Percentiles rank a stretch among this genome's conserved stretches.
Conservation (phyloP, 2,113 vertebrate species). For the Syngnathus floridae region DNA sequence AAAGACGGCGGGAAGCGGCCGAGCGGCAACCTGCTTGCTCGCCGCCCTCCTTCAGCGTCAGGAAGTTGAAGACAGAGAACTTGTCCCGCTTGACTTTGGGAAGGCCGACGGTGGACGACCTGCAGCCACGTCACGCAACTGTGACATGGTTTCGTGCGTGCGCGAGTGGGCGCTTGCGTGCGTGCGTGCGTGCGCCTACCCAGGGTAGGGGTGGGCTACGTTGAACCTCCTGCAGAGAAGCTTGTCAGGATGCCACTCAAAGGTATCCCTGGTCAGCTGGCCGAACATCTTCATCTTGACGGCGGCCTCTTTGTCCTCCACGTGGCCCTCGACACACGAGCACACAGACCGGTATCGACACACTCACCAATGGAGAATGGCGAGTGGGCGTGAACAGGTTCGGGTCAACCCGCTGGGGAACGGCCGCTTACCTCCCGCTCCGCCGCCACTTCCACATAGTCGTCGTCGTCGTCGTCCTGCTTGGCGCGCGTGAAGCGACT, state of each 20-base stretch:
- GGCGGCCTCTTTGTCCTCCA: conserved; percentile 79
- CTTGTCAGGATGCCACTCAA: conserved; percentile 93
- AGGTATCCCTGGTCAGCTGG: conserved; percentile 82
- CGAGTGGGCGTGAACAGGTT: no score
- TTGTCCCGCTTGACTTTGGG: conserved; percentile 93
- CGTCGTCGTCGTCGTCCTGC: conserved; percentile 70
- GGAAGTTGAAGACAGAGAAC: conserved; percentile 94
- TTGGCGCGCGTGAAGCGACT: conserved; percentile 82
- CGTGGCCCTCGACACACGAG: conserved; percentile 67
- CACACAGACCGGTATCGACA: no score
- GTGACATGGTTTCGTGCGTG: neutral
- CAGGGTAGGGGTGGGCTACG: conserved; percentile 84
- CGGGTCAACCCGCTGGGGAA: no score
- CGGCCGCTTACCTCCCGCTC: conserved; percentile 77
- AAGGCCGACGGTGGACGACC: conserved; percentile 80
- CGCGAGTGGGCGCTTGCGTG: neutral
- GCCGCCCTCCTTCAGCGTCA: conserved; percentile 72
- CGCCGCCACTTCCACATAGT: conserved; percentile 76
- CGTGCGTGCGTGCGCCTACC: conserved; percentile 59
- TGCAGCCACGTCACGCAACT: conserved; percentile 46
- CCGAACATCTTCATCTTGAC: conserved; percentile 97
- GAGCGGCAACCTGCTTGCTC: conserved; percentile 18
- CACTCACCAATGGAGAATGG: no score
- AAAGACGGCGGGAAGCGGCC: neutral
- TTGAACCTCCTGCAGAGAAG: conserved; percentile 94